Conservation (phyloP, 1,140 invertebrate genomes). For the Nasonia vitripennis region DNA sequence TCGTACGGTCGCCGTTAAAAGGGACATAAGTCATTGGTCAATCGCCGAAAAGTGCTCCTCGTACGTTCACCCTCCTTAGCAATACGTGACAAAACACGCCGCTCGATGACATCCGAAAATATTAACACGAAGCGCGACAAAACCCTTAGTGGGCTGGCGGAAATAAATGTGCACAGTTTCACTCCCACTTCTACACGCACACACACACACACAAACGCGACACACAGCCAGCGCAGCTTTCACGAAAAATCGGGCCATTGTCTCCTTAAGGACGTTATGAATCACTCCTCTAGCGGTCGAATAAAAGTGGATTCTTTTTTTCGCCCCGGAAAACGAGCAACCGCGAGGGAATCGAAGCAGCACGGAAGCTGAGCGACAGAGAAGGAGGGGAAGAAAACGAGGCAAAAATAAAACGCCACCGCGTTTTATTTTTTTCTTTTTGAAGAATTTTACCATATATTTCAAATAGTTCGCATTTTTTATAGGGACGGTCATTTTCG, state of each 20-base stretch:
- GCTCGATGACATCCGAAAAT: conserved; percentile 11
- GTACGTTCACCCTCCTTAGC: not conserved
- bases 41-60: no score
- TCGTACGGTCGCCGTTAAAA: not conserved
- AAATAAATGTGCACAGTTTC: conserved; percentile 18
- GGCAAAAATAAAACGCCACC: not conserved
- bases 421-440: no score
- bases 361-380: not conserved
- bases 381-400: not conserved
- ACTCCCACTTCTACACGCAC: not conserved
- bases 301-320: conserved; percentile 23
- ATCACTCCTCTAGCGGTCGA: conserved; percentile 16
- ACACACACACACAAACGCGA: not conserved
- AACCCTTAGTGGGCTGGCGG: not conserved
- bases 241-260: conserved; percentile 36
- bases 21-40: not conserved
- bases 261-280: conserved; percentile 18
- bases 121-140: conserved; percentile 6
- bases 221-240: not conserved
- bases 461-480: no score
- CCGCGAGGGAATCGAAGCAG: not conserved
- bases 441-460: no score
- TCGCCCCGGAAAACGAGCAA: not conserved
- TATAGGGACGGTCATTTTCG: no score
- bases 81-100: not conserved